Evolutionary conservation across 2,888 invertebrate genomes (phyloP).

Genomic region (Synergus japonicus): DNA sequence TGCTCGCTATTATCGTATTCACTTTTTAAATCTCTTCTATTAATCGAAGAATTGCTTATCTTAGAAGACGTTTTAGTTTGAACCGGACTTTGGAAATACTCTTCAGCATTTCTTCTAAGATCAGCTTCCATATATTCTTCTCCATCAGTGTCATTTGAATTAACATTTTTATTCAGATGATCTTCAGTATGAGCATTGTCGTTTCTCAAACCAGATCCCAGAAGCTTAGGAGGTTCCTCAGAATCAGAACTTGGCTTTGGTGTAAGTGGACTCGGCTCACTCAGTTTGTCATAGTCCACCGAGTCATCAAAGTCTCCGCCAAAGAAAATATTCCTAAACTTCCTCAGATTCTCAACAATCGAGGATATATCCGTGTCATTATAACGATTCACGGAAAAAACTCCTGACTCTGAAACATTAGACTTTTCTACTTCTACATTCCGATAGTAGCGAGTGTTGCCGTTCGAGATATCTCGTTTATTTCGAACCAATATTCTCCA

Average conservation of each 20-base stretch:
- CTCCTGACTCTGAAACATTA: conserved; percentile 32
- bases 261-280: background rate
- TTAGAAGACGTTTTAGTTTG: background rate
- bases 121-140: conserved; percentile 48
- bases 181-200: background rate
- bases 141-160: conserved; percentile 43
- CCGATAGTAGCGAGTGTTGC: background rate
- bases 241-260: background rate
- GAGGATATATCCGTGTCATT: conserved; percentile 42
- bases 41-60: background rate
- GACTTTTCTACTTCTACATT: conserved; percentile 46
- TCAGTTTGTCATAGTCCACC: background rate
- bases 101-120: conserved; percentile 10
- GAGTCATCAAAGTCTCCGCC: conserved; percentile 36
- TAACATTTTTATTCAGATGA: background rate
- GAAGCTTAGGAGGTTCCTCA: background rate
- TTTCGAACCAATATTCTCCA: conserved; percentile 7
- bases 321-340: conserved; percentile 56
- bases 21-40: background rate
- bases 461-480: conserved; percentile 3
- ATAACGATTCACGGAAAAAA: background rate
- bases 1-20: background rate
- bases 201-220: background rate
- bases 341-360: conserved; percentile 51
- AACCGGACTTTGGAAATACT: background rate